Evolutionary conservation across 2,888 invertebrate genomes (phyloP).

Genomic region (Pogonocherus hispidulus): DNA sequence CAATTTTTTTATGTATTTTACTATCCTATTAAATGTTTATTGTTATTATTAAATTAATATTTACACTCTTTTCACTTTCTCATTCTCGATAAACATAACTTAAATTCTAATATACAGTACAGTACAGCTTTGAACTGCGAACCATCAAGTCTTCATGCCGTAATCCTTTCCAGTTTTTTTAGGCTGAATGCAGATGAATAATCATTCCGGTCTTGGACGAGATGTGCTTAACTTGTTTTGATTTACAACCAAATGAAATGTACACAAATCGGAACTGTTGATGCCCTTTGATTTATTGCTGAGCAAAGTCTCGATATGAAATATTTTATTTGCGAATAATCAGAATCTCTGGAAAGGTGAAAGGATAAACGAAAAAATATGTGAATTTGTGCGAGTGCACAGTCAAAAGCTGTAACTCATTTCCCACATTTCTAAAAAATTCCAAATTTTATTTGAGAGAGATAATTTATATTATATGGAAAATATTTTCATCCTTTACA

Average conservation of each 20-base stretch:
- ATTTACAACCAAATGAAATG: slow-evolving; percentile 23
- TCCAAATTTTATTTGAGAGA: no score
- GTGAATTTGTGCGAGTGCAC: background rate
- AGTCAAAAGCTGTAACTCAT: no score
- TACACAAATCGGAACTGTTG: slow-evolving; percentile 18
- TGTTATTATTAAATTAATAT: no score
- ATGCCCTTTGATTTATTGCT: slow-evolving; percentile 15
- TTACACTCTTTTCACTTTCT: no score
- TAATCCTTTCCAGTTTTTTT: slow-evolving; percentile 24
- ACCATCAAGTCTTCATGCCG: background rate
- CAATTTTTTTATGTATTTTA: no score
- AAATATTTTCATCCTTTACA: no score
- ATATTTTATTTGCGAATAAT: slow-evolving; percentile 12
- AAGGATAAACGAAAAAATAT: slow-evolving; percentile 1
- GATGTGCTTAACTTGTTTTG: slow-evolving; percentile 17
- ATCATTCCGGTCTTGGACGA: background rate
- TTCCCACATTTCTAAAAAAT: no score
- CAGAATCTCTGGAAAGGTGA: background rate
- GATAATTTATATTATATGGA: no score
- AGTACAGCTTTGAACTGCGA: background rate
- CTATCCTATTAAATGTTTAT: no score
- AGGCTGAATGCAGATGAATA: background rate
- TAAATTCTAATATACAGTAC: no score
- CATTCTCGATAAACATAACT: no score
- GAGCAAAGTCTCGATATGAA: slow-evolving; percentile 17